Percentiles rank a stretch among this genome's conserved stretches.
These are phyloP conservation scores for Epizoanthus ramosus DNA, from an alignment of 92 coral and sea anemone genomes.

Conservation along the genomic window DNA sequence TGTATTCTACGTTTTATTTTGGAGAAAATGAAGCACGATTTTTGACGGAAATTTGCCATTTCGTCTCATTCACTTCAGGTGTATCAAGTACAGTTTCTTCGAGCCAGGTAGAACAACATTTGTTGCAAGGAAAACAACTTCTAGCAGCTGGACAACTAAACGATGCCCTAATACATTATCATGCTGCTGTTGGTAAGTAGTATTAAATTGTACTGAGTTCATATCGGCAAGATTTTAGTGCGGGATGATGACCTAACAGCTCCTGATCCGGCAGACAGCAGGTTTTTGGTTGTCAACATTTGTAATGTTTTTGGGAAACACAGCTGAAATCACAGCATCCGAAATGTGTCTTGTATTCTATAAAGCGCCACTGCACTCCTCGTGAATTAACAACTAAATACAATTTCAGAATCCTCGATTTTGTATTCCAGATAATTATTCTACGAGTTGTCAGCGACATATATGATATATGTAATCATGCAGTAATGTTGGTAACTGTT, in stretches of 20 bases:
- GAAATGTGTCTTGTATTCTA: background rate
- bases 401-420: too few relatives aligned
- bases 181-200: constrained; percentile 96
- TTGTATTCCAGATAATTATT: too few relatives aligned
- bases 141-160: constrained; percentile 90
- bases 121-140: constrained; percentile 85
- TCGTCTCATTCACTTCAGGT: constrained; percentile 56
- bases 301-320: background rate
- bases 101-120: constrained; percentile 82
- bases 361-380: too few relatives aligned
- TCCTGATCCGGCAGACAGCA: background rate
- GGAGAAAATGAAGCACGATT: background rate
- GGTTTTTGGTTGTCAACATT: constrained; percentile 23
- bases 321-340: constrained; percentile 2
- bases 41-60: background rate
- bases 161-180: constrained; percentile 93
- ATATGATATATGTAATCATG: too few relatives aligned
- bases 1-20: background rate
- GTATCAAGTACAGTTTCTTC: constrained; percentile 76
- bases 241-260: background rate
- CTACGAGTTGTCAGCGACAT: too few relatives aligned
- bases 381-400: too few relatives aligned
- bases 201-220: background rate
- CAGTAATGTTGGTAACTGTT: too few relatives aligned
- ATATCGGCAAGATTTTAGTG: too few relatives aligned